Conservation (phyloP, 2,888 invertebrate species). For the Clistopyga incitator region DNA sequence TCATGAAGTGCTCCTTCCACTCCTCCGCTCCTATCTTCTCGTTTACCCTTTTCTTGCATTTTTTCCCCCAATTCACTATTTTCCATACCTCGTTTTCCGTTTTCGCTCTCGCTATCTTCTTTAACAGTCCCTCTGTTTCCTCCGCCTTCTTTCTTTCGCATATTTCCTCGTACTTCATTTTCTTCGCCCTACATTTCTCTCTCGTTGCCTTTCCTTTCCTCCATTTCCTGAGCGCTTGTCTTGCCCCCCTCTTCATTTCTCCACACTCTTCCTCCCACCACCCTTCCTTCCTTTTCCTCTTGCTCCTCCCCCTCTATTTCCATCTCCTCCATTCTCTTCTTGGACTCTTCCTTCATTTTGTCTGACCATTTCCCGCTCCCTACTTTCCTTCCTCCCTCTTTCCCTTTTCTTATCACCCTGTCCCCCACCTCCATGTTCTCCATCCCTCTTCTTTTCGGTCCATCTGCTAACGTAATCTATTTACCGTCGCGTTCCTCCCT, state of each 20-base stretch:
- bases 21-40: no score
- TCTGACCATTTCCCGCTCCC: background rate
- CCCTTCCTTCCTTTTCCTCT: constrained; percentile 23
- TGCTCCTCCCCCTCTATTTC: background rate
- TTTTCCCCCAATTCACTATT: no score
- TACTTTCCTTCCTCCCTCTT: background rate
- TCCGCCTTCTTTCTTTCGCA: constrained; percentile 27
- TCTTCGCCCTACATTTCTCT: constrained; percentile 27
- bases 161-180: constrained; percentile 29
- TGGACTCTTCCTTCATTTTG: background rate
- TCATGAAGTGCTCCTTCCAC: no score
- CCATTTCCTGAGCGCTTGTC: constrained; percentile 19
- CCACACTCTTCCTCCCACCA: constrained; percentile 19
- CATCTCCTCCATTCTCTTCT: background rate
- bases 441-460: constrained; percentile 10
- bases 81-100: no score
- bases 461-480: constrained; percentile 57
- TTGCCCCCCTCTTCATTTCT: background rate
- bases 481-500: constrained; percentile 31
- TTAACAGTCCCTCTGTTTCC: constrained; percentile 7
- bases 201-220: background rate
- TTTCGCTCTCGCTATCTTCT: no score
- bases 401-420: constrained; percentile 1
- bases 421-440: constrained; percentile 30
- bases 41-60: no score